A percentile compares a stretch with the other conserved stretches of the same genome.
These are phyloP conservation scores for Troglohyphantes excavatus DNA, from an alignment of 2,888 invertebrate species.

Conservation along the genomic window DNA sequence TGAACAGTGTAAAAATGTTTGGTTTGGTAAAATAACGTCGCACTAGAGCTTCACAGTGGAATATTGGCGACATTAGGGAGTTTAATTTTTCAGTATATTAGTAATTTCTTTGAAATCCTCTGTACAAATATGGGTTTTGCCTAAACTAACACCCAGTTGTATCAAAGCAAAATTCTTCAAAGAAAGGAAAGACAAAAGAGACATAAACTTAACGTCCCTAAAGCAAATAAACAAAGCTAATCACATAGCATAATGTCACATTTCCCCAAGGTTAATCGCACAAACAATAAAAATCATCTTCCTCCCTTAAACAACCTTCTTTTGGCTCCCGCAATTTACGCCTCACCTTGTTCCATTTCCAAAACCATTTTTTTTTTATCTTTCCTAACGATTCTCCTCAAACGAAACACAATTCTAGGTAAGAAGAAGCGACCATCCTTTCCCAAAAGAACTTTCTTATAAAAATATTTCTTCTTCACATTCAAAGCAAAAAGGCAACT, in stretches of 20 bases:
- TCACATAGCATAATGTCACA: not conserved
- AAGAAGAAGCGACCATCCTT: not conserved
- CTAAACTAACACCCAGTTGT: no score
- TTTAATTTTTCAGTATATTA: no score
- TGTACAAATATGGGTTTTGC: no score
- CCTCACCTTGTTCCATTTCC: slow-evolving; percentile 35
- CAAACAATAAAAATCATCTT: slow-evolving; percentile 6
- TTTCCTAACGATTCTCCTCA: not conserved
- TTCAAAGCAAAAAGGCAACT: not conserved
- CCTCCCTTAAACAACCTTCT: slow-evolving; percentile 6
- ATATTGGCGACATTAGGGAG: no score
- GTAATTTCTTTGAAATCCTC: no score
- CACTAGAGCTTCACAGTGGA: no score
- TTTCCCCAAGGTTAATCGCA: slow-evolving; percentile 25
- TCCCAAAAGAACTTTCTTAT: slow-evolving; percentile 5
- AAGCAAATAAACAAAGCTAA: slow-evolving; percentile 25
- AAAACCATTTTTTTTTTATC: not conserved
- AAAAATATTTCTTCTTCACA: not conserved
- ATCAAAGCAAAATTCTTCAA: not conserved
- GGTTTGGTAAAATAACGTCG: no score
- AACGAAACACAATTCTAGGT: not conserved
- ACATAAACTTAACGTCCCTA: not conserved
- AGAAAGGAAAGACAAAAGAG: not conserved
- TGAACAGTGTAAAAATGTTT: no score
- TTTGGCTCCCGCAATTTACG: not conserved